Conservation (phyloP, 2,113 vertebrate genomes). For the Oncorhynchus tshawytscha region DNA sequence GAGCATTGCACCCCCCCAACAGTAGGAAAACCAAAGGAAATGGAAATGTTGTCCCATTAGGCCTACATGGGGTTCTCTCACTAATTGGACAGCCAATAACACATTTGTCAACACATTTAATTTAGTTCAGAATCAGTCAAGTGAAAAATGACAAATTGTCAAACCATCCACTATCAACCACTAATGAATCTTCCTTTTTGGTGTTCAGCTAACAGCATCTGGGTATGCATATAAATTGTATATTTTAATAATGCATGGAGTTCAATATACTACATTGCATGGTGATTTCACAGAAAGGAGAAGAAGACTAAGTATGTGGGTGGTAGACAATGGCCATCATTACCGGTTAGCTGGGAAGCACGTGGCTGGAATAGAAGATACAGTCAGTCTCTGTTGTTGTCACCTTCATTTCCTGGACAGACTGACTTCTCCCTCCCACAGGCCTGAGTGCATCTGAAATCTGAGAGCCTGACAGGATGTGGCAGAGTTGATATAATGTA, state of each 20-base stretch:
- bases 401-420: conserved; percentile 20
- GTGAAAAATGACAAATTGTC: not conserved
- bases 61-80: not conserved
- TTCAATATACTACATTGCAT: not conserved
- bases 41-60: not conserved
- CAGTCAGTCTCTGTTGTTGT: not conserved
- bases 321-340: too few species aligned
- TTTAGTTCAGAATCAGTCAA: not conserved
- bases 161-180: not conserved
- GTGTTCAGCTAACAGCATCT: not conserved
- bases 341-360: too few species aligned
- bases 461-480: conserved; percentile 15
- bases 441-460: conserved; percentile 40
- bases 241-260: not conserved
- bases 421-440: not conserved
- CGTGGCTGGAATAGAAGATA: too few species aligned
- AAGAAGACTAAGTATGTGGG: not conserved
- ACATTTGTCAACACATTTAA: not conserved
- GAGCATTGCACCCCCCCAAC: too few species aligned
- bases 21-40: not conserved
- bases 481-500: not conserved
- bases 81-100: too few species aligned
- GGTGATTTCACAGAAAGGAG: not conserved
- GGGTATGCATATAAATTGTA: not conserved
- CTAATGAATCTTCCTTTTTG: not conserved